Percentiles rank a stretch among this genome's conserved stretches.
Conservation (phyloP, 2,797 vertebrate species). For the Taenioides sp. region DNA sequence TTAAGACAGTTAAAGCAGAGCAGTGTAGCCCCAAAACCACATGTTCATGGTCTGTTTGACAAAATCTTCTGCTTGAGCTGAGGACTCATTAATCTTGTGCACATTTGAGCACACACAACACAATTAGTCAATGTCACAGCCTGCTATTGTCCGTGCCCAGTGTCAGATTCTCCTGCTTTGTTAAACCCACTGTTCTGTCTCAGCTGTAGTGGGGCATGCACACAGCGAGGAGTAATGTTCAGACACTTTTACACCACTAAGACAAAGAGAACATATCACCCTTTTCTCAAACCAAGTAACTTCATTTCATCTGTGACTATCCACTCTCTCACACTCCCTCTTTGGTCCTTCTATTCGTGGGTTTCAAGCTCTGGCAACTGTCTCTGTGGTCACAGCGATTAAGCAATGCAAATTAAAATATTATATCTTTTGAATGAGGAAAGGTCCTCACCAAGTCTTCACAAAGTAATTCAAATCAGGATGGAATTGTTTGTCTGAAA, state of each 20-base stretch:
- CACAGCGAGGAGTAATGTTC: background rate
- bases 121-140: slow-evolving; percentile 57
- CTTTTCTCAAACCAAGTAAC: background rate
- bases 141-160: slow-evolving; percentile 41
- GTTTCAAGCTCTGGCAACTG: no score
- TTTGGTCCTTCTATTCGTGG: background rate
- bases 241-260: background rate
- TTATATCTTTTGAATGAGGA: no score
- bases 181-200: slow-evolving; percentile 40
- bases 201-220: background rate
- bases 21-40: slow-evolving; percentile 45
- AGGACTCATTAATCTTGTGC: slow-evolving; percentile 65
- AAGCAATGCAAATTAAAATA: no score
- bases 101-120: slow-evolving; percentile 56
- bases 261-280: background rate
- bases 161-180: slow-evolving; percentile 31
- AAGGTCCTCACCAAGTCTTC: no score
- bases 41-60: slow-evolving; percentile 60
- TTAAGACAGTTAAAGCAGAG: slow-evolving; percentile 26
- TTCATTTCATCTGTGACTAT: background rate
- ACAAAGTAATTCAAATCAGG: no score
- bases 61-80: slow-evolving; percentile 54
- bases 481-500: no score
- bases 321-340: background rate
- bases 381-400: no score